Base-by-base conservation (phyloP, 2,888 invertebrate species). In the Mycogona germanica region DNA sequence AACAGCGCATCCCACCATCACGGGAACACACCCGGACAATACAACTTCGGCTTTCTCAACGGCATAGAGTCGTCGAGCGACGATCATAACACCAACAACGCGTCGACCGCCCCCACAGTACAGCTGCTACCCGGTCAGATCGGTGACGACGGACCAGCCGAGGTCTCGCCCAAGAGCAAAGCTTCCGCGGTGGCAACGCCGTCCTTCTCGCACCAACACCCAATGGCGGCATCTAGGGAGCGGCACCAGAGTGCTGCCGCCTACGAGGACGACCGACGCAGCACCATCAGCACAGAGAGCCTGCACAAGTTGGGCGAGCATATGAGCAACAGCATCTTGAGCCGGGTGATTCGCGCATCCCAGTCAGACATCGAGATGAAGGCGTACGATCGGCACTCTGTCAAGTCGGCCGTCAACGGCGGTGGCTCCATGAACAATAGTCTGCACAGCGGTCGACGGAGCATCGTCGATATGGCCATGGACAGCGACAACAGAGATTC, bases 401-500 rank as follows among this genome's bases (percentile, higher is more conserved):
- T n/a, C n/a, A n/a, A n/a, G n/a, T 23, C 6, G 21, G 9, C 9
- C 5, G 6, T 9, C 9, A 26, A 9, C 12, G 21, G 6, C 21
- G 45, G 6, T 9, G 14, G n/a, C n/a, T 14, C 14, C 32, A 32
- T 40, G 14, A 52, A 44, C 25, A 42, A 44, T 45, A 14, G 25
- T 14, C 23, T 30, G 17, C 32, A 9, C 12, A 37, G 37, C 2
- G 49, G 49, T 5, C 19, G 41, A 30, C 42, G 48, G 9, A 57
- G 54, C 1, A 42, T 55, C 12, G 26, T 57, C 6, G 57, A 57
- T 41, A 49, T 57, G 37, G 55, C 50, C 23, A 54, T 53, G 30
- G 57, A 57, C 37, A 55, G 55, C 46, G 57, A 57, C 41, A 55
- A 53, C 35, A 32, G 55, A 14, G 57, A 57, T 48, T 55, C 57